A percentile compares a stretch with the other conserved stretches of the same genome.
Evolutionary conservation across 2,888 invertebrate genomes (phyloP).

Genomic region (Cantharis rufa): DNA sequence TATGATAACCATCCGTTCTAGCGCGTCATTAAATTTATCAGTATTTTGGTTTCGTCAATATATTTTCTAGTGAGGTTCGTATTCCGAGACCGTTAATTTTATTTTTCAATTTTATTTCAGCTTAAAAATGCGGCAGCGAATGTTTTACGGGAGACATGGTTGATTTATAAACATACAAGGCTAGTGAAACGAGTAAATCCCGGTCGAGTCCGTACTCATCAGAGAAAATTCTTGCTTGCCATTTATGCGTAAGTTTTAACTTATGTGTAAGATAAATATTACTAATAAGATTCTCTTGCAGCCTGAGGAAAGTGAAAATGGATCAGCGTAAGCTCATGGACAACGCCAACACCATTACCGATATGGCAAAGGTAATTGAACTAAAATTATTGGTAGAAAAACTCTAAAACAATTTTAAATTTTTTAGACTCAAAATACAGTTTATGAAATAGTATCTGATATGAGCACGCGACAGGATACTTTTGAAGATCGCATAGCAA

Average conservation of each 20-base stretch:
- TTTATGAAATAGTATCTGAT: slow-evolving; percentile 97
- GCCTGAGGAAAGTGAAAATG: slow-evolving; percentile 99
- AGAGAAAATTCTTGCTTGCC: slow-evolving; percentile 98
- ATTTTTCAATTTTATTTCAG: slow-evolving; percentile 67
- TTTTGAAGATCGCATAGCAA: slow-evolving; percentile 89
- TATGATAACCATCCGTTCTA: not conserved
- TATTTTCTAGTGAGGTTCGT: no score
- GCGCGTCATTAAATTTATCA: not conserved
- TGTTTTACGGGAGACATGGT: slow-evolving; percentile 98
- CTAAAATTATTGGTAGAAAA: not conserved
- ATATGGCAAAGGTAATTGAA: slow-evolving; percentile 93
- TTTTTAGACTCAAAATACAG: slow-evolving; percentile 95
- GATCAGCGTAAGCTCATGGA: slow-evolving; percentile 99
- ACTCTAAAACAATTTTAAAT: not conserved
- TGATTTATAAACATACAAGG: slow-evolving; percentile 99
- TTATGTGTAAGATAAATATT: not conserved
- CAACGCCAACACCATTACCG: slow-evolving; percentile 98
- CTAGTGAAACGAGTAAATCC: slow-evolving; percentile 96
- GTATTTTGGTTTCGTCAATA: no score
- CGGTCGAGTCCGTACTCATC: slow-evolving; percentile 95
- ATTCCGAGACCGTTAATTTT: no score
- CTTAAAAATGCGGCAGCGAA: slow-evolving; percentile 99
- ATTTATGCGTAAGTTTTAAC: slow-evolving; percentile 90
- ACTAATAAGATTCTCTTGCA: slow-evolving; percentile 54
- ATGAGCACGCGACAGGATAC: slow-evolving; percentile 94